Evolutionary conservation across 2,113 vertebrate genomes (phyloP).

Genomic region (Danio rerio): GRCz12tu NC_133179.1:8253501-8254000

Average conservation of each 20-base stretch:
- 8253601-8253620: too few species aligned
- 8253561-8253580: too few species aligned
- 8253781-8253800: background rate
- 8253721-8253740: background rate
- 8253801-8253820: conserved; percentile 17
- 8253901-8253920: conserved; percentile 63
- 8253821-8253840: conserved; percentile 57
- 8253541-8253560: background rate
- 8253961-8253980: background rate
- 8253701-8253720: background rate
- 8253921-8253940: conserved; percentile 15
- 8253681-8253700: background rate
- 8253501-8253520: conserved; percentile 20
- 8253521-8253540: background rate
- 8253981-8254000: background rate
- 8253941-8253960: background rate
- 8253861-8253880: conserved; percentile 72
- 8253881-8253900: conserved; percentile 55
- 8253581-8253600: too few species aligned
- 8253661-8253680: background rate
- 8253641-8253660: background rate
- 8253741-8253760: background rate
- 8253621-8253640: too few species aligned
- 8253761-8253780: background rate
- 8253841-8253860: conserved; percentile 63